A percentile compares a stretch with the other conserved stretches of the same genome.
phyloP scores from a whole-genome alignment of 37 sponge, comb jelly and placozoan genomes.

The Ephydatia muelleri region DNA sequence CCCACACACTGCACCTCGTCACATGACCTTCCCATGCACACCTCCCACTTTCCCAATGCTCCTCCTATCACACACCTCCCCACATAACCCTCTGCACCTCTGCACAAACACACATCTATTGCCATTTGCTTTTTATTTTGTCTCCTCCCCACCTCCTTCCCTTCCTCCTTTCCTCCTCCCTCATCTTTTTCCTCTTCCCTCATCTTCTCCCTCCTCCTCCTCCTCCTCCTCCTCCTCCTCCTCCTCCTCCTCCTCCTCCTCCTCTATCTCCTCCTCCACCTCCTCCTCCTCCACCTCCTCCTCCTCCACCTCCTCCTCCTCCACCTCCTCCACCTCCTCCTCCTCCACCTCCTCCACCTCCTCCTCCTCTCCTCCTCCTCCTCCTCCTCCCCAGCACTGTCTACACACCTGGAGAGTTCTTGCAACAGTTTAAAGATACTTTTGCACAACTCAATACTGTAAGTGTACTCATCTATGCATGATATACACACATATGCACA shows the following conservation, averaged over 20 bases:
- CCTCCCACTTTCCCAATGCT: no score
- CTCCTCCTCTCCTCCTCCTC: neutral
- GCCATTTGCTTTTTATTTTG: no score
- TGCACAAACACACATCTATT: no score
- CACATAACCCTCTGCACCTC: no score
- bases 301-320: neutral
- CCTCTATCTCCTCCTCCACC: neutral
- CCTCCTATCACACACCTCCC: no score
- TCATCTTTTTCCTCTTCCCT: neutral
- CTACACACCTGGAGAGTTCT: constrained; percentile 71
- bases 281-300: neutral
- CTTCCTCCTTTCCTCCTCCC: neutral
- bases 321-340: neutral
- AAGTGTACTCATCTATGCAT: neutral
- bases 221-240: neutral
- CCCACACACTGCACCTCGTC: no score
- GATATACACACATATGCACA: no score
- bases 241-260: neutral
- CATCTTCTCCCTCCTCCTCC: neutral
- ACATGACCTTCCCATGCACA: no score
- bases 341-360: neutral
- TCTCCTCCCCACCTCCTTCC: no score
- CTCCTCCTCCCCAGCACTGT: constrained; percentile 32
- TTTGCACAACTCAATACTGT: constrained; percentile 53
- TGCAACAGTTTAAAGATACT: constrained; percentile 51